Base-by-base conservation (phyloP, 23 tunicate species). In the Phallusia fumigata region DNA sequence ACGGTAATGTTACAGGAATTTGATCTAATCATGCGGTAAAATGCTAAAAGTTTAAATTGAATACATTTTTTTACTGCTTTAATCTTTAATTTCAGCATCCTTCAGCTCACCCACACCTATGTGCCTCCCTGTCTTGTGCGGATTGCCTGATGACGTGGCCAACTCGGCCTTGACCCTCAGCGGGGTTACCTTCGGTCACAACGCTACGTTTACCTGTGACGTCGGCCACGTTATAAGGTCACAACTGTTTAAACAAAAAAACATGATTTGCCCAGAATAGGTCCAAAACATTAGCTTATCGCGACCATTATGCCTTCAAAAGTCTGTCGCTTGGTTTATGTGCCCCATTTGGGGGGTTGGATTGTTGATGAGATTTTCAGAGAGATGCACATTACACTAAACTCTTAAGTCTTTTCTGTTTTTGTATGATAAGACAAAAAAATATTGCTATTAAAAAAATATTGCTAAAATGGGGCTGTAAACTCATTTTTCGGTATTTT, bases 91-190 rank as follows among this genome's bases (percentile, higher is more conserved):
- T 86, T 51, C 79, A 86, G 96, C 85, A 40, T 10, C 65, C 1
- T 87, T 83, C 75, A 77, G 79, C 58, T 45, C 82, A 19, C 21
- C 80, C 19, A 16, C 81, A 26, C 91, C 97, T 11, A 33, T 32
- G 18, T 92, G 97, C 75, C 53, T 53, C 19, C 92, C 97, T 12
- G 87, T 82, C 5, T 72, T 65, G 30, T 92, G 97, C 34, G 92
- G 92, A 8, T 2, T 52, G 6, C 97, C 97, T 5, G 18, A 8
- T 0, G 36, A 74, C 16, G 19, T 84, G 0, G 5, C 49, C 35
- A 83, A 92, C 76, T 73, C 88, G 2, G 28, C 28, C 5, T 64
- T 80, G 11, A 65, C 73, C 6, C 32, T 30, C 33, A 69, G 35
- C 33, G 93, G 85, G 24, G 40, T 76, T 10, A 94, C 98, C 26